phyloP scores from a whole-genome alignment of 2,888 invertebrate genomes.

The Lobophora halterata region DNA sequence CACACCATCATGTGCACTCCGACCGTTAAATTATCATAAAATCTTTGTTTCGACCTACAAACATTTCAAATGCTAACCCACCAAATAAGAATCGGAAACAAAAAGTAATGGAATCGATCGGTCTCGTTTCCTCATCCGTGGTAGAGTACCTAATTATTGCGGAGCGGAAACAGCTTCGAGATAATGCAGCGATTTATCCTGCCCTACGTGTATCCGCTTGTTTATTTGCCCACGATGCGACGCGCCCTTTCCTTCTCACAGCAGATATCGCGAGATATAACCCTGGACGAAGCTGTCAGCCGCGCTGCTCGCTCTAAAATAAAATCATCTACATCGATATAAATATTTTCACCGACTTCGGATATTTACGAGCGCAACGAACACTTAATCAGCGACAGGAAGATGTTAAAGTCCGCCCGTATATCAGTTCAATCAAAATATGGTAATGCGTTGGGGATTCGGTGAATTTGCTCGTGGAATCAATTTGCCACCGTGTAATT shows the following conservation, averaged over 20 bases:
- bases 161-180: conserved; percentile 56
- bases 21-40: neutral
- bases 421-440: conserved; percentile 74
- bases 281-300: conserved; percentile 28
- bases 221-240: conserved; percentile 40
- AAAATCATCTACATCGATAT: conserved; percentile 47
- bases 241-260: conserved; percentile 41
- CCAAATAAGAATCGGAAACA: conserved; percentile 38
- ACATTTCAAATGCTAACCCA: too few relatives aligned
- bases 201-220: conserved; percentile 45
- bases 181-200: conserved; percentile 61
- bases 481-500: conserved; percentile 72
- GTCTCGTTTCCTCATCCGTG: conserved; percentile 24
- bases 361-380: conserved; percentile 57
- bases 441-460: conserved; percentile 57
- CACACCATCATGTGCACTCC: conserved; percentile 9
- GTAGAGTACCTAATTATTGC: conserved; percentile 52
- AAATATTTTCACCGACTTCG: conserved; percentile 48
- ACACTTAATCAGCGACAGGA: conserved; percentile 67
- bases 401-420: conserved; percentile 61
- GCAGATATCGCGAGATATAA: conserved; percentile 40
- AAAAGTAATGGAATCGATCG: conserved; percentile 55
- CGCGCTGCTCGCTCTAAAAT: conserved; percentile 40
- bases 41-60: too few relatives aligned
- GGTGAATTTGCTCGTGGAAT: conserved; percentile 57